Conservation (phyloP, 2,888 invertebrate species). For the Tipula confusa region DNA sequence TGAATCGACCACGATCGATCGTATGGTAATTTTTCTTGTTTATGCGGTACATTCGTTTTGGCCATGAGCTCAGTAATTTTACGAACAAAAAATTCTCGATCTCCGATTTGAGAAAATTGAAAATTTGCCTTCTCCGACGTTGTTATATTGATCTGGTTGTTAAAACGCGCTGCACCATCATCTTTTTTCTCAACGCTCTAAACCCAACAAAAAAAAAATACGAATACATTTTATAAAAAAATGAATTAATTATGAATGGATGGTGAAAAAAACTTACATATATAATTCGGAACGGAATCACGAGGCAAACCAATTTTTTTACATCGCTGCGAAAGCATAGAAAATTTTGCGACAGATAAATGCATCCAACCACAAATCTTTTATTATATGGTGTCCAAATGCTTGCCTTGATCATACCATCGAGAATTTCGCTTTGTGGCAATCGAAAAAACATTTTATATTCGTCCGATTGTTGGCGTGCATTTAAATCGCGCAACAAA, state of each 20-base stretch:
- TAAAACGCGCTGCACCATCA: constrained; percentile 47
- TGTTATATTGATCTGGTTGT: constrained; percentile 66
- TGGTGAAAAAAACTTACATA: constrained; percentile 48
- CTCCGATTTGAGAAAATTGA: constrained; percentile 82
- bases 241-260: not conserved
- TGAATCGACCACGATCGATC: constrained; percentile 63
- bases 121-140: constrained; percentile 77
- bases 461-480: constrained; percentile 87
- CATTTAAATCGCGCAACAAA: constrained; percentile 91
- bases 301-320: constrained; percentile 71
- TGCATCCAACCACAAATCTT: constrained; percentile 76
- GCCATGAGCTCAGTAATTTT: constrained; percentile 86
- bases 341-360: constrained; percentile 91
- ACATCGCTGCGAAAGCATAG: constrained; percentile 95
- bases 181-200: constrained; percentile 49
- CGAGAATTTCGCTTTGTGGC: constrained; percentile 85
- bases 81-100: constrained; percentile 81
- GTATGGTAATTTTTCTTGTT: constrained; percentile 46
- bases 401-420: constrained; percentile 79
- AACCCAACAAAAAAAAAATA: not conserved
- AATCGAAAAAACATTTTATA: constrained; percentile 81
- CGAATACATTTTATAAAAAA: not conserved
- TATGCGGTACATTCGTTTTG: constrained; percentile 55
- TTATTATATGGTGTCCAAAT: constrained; percentile 96
- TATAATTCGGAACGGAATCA: constrained; percentile 82